Base-by-base conservation (phyloP, 2,113 vertebrate genomes). In the Megaceryle maxima region DNA sequence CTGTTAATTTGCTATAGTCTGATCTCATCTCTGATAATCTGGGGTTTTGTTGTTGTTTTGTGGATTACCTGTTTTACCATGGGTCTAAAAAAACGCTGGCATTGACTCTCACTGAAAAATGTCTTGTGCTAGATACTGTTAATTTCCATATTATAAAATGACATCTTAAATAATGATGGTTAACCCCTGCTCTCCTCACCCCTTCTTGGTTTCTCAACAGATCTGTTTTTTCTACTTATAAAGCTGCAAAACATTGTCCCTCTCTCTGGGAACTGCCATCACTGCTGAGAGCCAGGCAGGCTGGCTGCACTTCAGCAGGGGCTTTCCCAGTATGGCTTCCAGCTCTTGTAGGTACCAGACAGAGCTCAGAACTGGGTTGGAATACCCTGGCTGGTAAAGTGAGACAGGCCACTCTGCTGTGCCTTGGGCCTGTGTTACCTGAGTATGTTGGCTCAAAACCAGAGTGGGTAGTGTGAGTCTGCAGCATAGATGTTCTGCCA, bases 391-490 rank as follows among this genome's bases (percentile, higher is more conserved):
- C 1, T 43, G 63, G 87, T 57, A n/a, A 78, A 55, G 13, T 57
- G 83, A 81, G 72, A 26, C 1, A 7, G 56, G 41, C 64, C 57
- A 55, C 66, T 57, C 80, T 66, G 68, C 59, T 13, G 39, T 31
- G 35, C n/a, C 22, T 68, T 43, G 16, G 74, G 35, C 53, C 55
- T 21, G 37, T 69, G 16, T 60, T 85, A 90, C 68, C 29, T 5
- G 59, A 39, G 68, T 8, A 5, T 2, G 8, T 4, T 92, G 88
- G 57, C 88, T 86, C 35, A 28, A 31, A 70, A 37, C 33, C 41
- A 39, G 83, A 79, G 16, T 0, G 0, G 5, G 39, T 31, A 14
- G 2, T 0, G 1, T 0, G 11, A 19, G 15, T 24, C 22, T 48
- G 35, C 1, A 1, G 63, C 25, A 21, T 6, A 29, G 35, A 3